These are phyloP conservation scores for Saxicola maurus DNA, from an alignment of 2,797 vertebrate genomes.

Conservation along the genomic window DNA sequence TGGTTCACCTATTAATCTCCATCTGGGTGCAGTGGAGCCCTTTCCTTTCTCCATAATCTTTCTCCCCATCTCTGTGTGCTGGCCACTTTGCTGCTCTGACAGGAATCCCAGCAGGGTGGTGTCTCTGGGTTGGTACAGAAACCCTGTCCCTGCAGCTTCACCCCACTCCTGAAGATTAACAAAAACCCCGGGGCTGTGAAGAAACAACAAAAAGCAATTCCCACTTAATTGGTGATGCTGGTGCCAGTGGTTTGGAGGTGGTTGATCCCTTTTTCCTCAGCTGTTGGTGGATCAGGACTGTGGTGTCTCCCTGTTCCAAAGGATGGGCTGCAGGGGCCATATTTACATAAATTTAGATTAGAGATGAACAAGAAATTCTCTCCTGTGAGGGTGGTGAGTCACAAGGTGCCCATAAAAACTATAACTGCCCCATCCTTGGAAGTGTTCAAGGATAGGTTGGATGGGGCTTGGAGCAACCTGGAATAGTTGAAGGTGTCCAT, in stretches of 20 bases:
- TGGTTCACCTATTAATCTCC: slow-evolving; percentile 72
- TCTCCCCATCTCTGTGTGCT: not conserved
- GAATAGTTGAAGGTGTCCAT: not conserved
- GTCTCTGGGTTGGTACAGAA: rapidly evolving
- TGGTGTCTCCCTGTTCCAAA: not conserved
- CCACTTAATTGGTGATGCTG: not conserved
- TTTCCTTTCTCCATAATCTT: not conserved
- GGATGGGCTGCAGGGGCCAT: not conserved
- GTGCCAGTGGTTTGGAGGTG: not conserved
- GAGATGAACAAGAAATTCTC: not conserved
- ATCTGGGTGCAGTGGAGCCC: not conserved
- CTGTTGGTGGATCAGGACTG: not conserved
- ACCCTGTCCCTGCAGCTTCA: not conserved
- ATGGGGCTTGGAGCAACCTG: not conserved
- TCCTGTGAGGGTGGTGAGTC: not conserved
- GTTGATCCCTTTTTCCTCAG: not conserved
- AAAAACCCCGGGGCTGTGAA: not conserved
- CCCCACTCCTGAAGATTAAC: not conserved
- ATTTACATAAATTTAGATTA: not conserved
- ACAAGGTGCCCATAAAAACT: not conserved
- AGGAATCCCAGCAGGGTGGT: not conserved
- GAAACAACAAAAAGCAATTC: not conserved
- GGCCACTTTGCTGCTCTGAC: not conserved
- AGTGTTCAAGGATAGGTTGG: not conserved
- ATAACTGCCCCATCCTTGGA: not conserved